These are phyloP conservation scores for Strix uralensis DNA, from an alignment of 2,113 vertebrate species.

Conservation along the genomic window DNA sequence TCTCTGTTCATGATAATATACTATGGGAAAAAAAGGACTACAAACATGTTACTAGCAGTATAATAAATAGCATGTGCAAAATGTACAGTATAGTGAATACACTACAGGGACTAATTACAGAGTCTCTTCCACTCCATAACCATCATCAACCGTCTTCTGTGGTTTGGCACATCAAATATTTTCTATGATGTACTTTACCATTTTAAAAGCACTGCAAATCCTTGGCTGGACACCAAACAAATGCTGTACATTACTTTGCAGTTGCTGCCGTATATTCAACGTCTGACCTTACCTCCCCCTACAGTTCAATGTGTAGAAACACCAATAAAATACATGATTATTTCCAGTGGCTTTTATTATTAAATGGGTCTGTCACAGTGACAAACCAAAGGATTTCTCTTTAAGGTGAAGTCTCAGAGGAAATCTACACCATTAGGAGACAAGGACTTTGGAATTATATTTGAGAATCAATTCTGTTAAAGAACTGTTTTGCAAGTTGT, in stretches of 20 bases:
- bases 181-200: conserved; percentile 20
- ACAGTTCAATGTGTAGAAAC: neutral
- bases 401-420: neutral
- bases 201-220: conserved; percentile 36
- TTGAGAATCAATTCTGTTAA: neutral
- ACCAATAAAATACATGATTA: neutral
- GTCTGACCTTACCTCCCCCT: conserved; percentile 34
- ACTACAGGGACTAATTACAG: conserved; percentile 18
- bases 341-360: neutral
- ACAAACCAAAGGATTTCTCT: neutral
- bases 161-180: conserved; percentile 51
- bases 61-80: conserved; percentile 56
- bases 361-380: neutral
- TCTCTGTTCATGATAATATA: conserved; percentile 22
- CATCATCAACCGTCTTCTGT: conserved; percentile 39
- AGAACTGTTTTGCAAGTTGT: neutral
- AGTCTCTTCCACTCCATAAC: conserved; percentile 13
- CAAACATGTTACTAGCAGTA: neutral
- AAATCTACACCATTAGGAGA: neutral
- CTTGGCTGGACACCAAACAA: conserved; percentile 34
- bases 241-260: conserved; percentile 20
- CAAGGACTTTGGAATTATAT: neutral
- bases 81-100: conserved; percentile 28
- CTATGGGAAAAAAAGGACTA: neutral
- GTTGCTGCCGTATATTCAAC: neutral